Percentiles rank a stretch among this genome's conserved stretches.
phyloP scores from a whole-genome alignment of 2,888 invertebrate genomes.

The Rhodophaea formosa region DNA sequence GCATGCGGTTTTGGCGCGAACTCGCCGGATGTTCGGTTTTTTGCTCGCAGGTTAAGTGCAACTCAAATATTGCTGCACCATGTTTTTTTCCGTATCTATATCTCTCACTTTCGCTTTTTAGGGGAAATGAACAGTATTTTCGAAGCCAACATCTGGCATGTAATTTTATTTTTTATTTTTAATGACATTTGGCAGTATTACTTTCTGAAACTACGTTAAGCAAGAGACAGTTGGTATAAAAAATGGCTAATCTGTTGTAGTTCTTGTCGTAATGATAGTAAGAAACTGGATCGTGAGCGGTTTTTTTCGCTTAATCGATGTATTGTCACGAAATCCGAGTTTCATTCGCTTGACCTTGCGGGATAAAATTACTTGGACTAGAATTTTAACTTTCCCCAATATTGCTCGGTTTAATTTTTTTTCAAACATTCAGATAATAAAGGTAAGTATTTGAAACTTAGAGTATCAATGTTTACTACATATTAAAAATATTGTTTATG shows the following conservation, averaged over 20 bases:
- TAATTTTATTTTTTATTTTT: too few relatives aligned
- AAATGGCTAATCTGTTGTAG: background rate
- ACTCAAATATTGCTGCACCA: conserved; percentile 54
- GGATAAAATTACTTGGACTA: conserved; percentile 26
- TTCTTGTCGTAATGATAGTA: conserved; percentile 28
- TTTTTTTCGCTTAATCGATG: conserved; percentile 35
- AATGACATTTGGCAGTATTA: background rate
- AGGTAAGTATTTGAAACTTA: background rate
- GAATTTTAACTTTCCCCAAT: conserved; percentile 41
- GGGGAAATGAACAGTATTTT: conserved; percentile 20
- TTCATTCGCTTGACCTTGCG: conserved; percentile 47
- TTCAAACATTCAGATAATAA: background rate
- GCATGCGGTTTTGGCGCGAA: conserved; percentile 61
- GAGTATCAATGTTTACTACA: too few relatives aligned
- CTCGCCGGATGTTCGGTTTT: conserved; percentile 58
- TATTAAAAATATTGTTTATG: too few relatives aligned
- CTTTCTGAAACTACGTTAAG: conserved; percentile 11
- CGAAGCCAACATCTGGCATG: conserved; percentile 27
- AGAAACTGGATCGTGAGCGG: conserved; percentile 36
- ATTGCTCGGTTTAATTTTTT: background rate
- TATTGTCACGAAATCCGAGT: conserved; percentile 49
- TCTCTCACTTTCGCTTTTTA: conserved; percentile 30
- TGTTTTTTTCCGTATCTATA: conserved; percentile 35
- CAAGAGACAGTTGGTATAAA: conserved; percentile 17
- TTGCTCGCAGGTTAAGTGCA: conserved; percentile 57